Conservation (phyloP, 2,797 vertebrate species). For the Gymnothorax reevesii region DNA sequence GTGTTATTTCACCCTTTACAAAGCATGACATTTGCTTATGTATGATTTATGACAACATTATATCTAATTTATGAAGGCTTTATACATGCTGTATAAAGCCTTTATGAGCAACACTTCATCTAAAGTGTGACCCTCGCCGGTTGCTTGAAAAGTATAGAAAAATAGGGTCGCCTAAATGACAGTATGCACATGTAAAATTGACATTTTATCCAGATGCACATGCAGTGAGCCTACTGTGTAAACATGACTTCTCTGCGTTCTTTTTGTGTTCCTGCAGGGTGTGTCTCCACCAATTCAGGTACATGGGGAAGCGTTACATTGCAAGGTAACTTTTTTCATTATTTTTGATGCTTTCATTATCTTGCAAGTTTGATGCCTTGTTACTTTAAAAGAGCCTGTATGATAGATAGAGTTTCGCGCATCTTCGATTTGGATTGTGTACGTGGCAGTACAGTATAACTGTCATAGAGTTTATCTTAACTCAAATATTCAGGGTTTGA, state of each 20-base stretch:
- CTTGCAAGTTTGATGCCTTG: neutral
- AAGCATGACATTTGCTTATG: no score
- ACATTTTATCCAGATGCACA: neutral
- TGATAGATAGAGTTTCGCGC: neutral
- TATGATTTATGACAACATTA: no score
- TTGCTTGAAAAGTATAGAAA: neutral
- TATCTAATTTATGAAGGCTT: no score
- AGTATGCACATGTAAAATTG: neutral
- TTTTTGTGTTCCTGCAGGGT: conserved; percentile 74
- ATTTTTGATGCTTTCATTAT: neutral
- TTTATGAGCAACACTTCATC: no score
- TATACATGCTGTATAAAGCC: no score
- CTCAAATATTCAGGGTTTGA: neutral
- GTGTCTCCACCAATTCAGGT: conserved; percentile 97
- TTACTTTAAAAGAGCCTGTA: neutral
- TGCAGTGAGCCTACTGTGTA: neutral
- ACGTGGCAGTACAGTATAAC: no score
- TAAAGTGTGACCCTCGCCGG: neutral
- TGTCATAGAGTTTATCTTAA: no score
- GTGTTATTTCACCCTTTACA: no score
- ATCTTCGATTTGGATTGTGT: no score
- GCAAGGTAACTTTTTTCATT: conserved; percentile 87
- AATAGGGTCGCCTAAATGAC: neutral
- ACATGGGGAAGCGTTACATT: conserved; percentile 97
- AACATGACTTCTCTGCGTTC: neutral